Evolutionary conservation across 2,113 vertebrate genomes (phyloP).

Genomic region (Myodes glareolus): DNA sequence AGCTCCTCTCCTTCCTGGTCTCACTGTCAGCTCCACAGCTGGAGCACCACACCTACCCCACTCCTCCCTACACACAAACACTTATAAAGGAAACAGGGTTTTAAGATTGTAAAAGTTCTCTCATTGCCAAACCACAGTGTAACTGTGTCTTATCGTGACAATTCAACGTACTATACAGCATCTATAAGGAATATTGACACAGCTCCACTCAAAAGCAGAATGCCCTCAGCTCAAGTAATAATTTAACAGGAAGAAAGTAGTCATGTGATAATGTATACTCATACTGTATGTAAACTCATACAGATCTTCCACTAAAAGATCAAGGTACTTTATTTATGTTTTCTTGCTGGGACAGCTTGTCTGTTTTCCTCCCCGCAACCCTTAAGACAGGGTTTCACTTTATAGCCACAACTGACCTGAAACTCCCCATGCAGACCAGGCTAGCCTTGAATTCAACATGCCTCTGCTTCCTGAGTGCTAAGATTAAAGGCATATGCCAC

Average conservation of each 20-base stretch:
- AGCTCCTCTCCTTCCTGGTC: conserved; percentile 55
- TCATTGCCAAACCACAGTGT: neutral
- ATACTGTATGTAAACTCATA: neutral
- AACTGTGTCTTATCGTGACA: conserved; percentile 8
- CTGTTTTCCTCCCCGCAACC: neutral
- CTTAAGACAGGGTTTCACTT: neutral
- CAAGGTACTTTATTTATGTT: conserved; percentile 26
- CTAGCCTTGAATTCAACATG: neutral
- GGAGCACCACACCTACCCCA: neutral
- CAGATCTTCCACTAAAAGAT: neutral
- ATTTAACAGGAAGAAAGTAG: conserved; percentile 13
- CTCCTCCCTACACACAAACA: neutral
- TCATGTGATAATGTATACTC: neutral
- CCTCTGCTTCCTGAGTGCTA: neutral
- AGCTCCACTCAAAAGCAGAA: conserved; percentile 50
- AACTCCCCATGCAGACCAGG: neutral
- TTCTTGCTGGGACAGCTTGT: conserved; percentile 14
- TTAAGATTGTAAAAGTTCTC: conserved; percentile 14
- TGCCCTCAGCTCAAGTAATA: conserved; percentile 36
- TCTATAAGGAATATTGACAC: conserved; percentile 52
- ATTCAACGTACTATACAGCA: neutral
- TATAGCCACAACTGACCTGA: neutral
- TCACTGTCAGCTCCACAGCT: conserved; percentile 5
- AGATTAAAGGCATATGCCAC: neutral
- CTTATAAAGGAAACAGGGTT: conserved; percentile 57